Evolutionary conservation across 1,140 invertebrate species (phyloP).

Genomic region (Caligus rogercresseyi): DNA sequence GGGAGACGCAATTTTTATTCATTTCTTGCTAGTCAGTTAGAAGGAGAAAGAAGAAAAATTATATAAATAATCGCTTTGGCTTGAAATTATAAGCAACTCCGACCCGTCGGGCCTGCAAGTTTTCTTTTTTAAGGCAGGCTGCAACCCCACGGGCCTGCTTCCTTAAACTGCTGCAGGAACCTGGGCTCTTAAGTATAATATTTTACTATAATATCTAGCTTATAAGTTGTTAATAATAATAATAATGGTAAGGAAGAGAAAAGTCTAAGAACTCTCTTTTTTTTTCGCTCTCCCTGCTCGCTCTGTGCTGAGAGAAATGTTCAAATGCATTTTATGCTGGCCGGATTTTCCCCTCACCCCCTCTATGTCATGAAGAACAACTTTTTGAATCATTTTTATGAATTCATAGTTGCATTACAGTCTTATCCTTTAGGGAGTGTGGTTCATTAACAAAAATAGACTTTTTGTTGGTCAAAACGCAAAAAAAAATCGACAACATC

Average conservation of each 20-base stretch:
- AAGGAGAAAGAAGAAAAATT: too few relatives aligned
- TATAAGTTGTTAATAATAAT: neutral
- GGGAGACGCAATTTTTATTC: too few relatives aligned
- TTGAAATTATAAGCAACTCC: too few relatives aligned
- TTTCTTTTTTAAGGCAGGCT: too few relatives aligned
- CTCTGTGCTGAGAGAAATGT: too few relatives aligned
- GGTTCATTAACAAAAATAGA: too few relatives aligned
- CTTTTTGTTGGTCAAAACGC: too few relatives aligned
- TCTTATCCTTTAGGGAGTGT: neutral
- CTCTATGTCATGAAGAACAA: neutral
- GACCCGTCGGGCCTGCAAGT: too few relatives aligned
- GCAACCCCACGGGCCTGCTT: neutral
- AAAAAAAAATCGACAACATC: too few relatives aligned
- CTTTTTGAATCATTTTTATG: neutral
- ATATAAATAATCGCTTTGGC: too few relatives aligned
- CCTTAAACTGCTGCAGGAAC: neutral
- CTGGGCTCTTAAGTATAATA: neutral
- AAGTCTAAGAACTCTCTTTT: neutral
- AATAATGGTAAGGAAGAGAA: neutral
- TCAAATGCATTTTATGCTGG: neutral
- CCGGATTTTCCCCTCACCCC: neutral
- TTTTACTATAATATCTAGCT: neutral
- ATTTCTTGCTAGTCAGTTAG: too few relatives aligned
- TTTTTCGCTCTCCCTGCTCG: too few relatives aligned
- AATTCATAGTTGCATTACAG: neutral